Conservation (phyloP, 1,140 invertebrate species). For the Papilio helenus region DNA sequence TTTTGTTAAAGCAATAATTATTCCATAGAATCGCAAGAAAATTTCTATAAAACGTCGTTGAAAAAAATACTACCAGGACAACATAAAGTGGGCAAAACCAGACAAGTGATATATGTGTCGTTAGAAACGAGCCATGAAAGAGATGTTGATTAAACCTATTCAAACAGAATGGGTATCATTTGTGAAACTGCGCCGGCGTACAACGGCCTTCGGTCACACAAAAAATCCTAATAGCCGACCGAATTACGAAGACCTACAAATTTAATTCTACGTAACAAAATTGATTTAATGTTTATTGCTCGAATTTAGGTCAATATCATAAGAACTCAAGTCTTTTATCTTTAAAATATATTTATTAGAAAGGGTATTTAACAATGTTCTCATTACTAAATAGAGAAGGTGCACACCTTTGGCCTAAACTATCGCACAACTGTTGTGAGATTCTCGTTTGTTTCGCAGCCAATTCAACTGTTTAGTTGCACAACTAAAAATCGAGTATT, state of each 20-base stretch:
- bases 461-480: too few relatives aligned
- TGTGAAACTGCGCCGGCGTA: slow-evolving; percentile 40
- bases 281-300: not conserved
- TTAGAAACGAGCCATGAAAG: slow-evolving; percentile 38
- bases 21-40: not conserved
- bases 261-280: not conserved
- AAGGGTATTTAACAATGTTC: too few relatives aligned
- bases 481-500: too few relatives aligned
- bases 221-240: slow-evolving; percentile 42
- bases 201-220: slow-evolving; percentile 37
- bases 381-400: too few relatives aligned
- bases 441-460: too few relatives aligned
- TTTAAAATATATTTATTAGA: too few relatives aligned
- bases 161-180: slow-evolving; percentile 57
- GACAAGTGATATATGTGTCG: slow-evolving; percentile 34
- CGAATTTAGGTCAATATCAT: not conserved
- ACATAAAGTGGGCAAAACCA: slow-evolving; percentile 2
- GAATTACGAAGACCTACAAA: slow-evolving; percentile 26
- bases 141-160: slow-evolving; percentile 59
- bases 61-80: not conserved
- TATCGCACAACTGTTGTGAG: too few relatives aligned
- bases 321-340: not conserved
- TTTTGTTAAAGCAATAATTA: too few relatives aligned
- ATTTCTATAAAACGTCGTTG: not conserved
- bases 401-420: too few relatives aligned